phyloP scores from a whole-genome alignment of 1,140 invertebrate genomes.

The Zaprionus kolodkinae region DNA sequence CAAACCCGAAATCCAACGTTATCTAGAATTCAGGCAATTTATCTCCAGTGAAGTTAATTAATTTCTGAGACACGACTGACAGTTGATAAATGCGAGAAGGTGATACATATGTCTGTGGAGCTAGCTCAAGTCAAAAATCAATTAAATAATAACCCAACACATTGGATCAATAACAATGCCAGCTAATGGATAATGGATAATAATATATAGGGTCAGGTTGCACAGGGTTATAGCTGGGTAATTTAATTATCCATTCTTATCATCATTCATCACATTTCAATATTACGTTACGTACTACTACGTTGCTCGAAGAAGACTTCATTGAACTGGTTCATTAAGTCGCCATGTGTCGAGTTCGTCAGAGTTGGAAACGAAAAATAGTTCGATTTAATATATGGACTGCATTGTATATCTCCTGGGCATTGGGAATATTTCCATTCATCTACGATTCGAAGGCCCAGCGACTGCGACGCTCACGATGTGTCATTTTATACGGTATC shows the following conservation, averaged over 20 bases:
- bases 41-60: slow-evolving; percentile 39
- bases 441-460: slow-evolving; percentile 30
- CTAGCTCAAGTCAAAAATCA: background rate
- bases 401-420: slow-evolving; percentile 51
- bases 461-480: slow-evolving; percentile 45
- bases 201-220: background rate
- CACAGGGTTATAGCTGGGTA: background rate
- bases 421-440: slow-evolving; percentile 57
- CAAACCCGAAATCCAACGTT: background rate
- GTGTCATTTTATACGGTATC: slow-evolving; percentile 59
- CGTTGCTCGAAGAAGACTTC: background rate
- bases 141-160: background rate
- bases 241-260: slow-evolving; percentile 3
- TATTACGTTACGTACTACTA: background rate
- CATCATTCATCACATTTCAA: slow-evolving; percentile 7
- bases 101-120: background rate
- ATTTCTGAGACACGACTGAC: background rate
- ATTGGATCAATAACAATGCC: background rate
- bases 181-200: background rate
- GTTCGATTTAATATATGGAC: slow-evolving; percentile 37
- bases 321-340: slow-evolving; percentile 10
- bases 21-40: slow-evolving; percentile 35
- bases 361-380: slow-evolving; percentile 32
- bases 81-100: background rate
- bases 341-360: slow-evolving; percentile 39